Conservation (phyloP, 2,113 vertebrate genomes). For the Puffinus mauretanicus region DNA sequence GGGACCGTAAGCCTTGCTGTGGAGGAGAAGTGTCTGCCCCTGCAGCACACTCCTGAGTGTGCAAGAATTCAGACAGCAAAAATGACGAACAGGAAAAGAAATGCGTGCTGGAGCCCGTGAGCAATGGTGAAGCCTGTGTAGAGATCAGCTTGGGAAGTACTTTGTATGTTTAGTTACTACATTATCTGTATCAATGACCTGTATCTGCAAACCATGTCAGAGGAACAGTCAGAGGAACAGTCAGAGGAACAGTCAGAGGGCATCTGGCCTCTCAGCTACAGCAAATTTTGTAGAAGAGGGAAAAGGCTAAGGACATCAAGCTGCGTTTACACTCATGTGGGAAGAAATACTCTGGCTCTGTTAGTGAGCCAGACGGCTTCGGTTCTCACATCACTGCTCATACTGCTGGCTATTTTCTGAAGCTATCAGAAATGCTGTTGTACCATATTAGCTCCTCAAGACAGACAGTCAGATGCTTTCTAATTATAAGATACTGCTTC, state of each 20-base stretch:
- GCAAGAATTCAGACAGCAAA: background rate
- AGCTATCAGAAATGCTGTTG: conserved; percentile 39
- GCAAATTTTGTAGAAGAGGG: background rate
- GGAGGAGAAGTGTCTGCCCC: background rate
- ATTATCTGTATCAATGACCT: background rate
- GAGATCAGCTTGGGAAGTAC: background rate
- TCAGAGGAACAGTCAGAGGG: background rate
- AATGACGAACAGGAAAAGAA: background rate
- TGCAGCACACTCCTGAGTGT: background rate
- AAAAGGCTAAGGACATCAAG: conserved; percentile 9
- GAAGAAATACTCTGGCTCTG: conserved; percentile 10
- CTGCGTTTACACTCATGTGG: background rate
- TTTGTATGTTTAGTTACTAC: background rate
- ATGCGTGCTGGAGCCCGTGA: background rate
- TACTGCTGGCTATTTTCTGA: conserved; percentile 36
- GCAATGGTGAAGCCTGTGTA: background rate
- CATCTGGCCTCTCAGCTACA: background rate
- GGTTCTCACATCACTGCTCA: conserved; percentile 58
- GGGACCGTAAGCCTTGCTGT: background rate
- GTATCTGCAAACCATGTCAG: background rate
- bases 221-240: background rate
- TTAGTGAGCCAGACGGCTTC: background rate
- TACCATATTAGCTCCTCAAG: conserved; percentile 22
- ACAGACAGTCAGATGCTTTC: conserved; percentile 28
- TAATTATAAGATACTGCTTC: conserved; percentile 3